Evolutionary conservation across 2,797 vertebrate species (phyloP).

Genomic region (Euphonia xanthogaster): DNA sequence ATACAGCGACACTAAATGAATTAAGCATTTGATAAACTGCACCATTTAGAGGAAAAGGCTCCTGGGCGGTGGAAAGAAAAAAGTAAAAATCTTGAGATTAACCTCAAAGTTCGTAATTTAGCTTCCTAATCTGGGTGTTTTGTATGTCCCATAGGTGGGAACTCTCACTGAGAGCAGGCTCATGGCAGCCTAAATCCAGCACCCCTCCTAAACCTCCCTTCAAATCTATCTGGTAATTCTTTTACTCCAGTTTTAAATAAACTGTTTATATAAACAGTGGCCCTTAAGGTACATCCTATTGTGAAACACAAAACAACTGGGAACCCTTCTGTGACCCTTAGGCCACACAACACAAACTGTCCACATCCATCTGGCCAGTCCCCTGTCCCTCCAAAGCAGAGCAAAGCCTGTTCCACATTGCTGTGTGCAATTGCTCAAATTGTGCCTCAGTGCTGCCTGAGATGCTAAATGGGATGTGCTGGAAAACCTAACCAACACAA

Average conservation of each 20-base stretch:
- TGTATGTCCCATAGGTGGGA: background rate
- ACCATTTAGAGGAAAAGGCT: background rate
- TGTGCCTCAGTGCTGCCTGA: background rate
- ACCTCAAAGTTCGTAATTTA: background rate
- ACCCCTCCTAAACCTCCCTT: background rate
- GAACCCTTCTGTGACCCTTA: slow-evolving; percentile 4
- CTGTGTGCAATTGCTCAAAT: background rate
- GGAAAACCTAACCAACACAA: background rate
- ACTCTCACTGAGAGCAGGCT: background rate
- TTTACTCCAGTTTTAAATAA: background rate
- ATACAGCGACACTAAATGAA: background rate
- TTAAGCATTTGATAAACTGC: background rate
- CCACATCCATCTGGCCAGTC: background rate
- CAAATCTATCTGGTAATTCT: background rate
- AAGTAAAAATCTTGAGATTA: background rate
- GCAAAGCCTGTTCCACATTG: background rate
- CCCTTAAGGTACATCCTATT: background rate
- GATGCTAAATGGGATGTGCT: background rate
- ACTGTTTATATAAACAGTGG: background rate
- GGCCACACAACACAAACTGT: background rate
- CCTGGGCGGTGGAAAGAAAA: background rate
- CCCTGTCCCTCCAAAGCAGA: background rate
- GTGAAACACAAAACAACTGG: background rate
- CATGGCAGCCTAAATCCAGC: background rate
- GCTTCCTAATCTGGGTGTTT: background rate